A percentile compares a stretch with the other conserved stretches of the same genome.
phyloP scores from a whole-genome alignment of 2,888 invertebrate genomes.

The Dichetophora obliterata region DNA sequence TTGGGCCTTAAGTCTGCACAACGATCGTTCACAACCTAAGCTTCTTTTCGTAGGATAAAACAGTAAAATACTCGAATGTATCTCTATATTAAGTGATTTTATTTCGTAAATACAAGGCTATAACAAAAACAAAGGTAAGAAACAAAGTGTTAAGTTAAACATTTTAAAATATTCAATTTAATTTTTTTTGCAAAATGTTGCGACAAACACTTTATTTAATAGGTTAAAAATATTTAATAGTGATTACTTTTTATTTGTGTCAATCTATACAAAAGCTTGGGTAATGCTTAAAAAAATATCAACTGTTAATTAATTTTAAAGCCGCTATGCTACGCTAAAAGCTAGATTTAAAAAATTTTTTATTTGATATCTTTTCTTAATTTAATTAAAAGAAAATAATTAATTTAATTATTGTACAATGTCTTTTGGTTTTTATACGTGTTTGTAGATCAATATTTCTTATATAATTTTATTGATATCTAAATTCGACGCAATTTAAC shows the following conservation, averaged over 20 bases:
- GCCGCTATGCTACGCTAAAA: constrained; percentile 33
- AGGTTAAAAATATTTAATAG: neutral
- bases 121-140: neutral
- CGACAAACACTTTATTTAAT: neutral
- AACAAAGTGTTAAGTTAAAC: neutral
- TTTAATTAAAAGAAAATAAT: constrained; percentile 12
- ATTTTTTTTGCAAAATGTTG: neutral
- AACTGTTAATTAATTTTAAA: neutral
- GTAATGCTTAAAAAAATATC: neutral
- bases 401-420: constrained; percentile 48
- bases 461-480: constrained; percentile 10
- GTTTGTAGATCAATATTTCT: neutral
- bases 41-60: too few relatives aligned
- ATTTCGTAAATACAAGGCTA: neutral
- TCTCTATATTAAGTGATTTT: neutral
- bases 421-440: constrained; percentile 42
- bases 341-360: constrained; percentile 18
- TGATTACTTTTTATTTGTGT: neutral
- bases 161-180: neutral
- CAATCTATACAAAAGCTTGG: neutral
- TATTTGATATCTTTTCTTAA: constrained; percentile 14
- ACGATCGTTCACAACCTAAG: too few relatives aligned
- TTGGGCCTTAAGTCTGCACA: too few relatives aligned
- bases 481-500: constrained; percentile 31
- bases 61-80: too few relatives aligned